Evolutionary conservation across 1,140 invertebrate genomes (phyloP), one percentile per base, ranked within the genome.

Genomic region (Panagrolaimus sp.): DNA sequence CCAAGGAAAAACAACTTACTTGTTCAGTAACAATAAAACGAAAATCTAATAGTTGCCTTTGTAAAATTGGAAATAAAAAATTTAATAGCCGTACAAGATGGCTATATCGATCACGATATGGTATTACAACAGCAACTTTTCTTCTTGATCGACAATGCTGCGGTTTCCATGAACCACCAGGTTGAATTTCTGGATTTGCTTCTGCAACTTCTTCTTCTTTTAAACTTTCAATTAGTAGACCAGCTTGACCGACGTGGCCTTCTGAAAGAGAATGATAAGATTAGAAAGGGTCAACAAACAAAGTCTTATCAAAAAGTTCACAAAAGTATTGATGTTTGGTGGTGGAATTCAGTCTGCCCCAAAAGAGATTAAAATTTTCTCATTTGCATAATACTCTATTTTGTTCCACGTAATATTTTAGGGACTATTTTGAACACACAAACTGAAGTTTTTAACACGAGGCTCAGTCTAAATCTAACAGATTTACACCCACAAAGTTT

Each of bases 1-100:
- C 5, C 11, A 31, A 14, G 5, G 5, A 25, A 20, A 73, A 5
- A 42, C 7, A 74, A n/a, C 63, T 63, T 62, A 78, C 82, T 69
- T 82, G 80, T 81, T 82, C 81, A 11, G 82, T 83, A 42, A 82
- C 82, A 77, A 82, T 82, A 65, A 82, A 83, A 27, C 80, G 77
- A 67, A 82, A 82, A 68, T 82, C 80, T 9, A 82, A 57, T 20
- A 71, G 87, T 84, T 97, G 94, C 27, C 88, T 85, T 69, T 92
- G 89, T 51, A 98, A 85, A 83, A 92, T 92, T 14, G 90, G 89
- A 84, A 96, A 92, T 82, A 97, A 91, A 81, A 92, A 91, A 74
- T 89, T 77, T 20, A 87, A 73, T 51, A 87, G 82, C 13, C 80
- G 72, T 9, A 79, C 72, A 9, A 97, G 85, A 80, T 98, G 93